Percentiles rank a stretch among this genome's conserved stretches.
phyloP scores from a whole-genome alignment of 2,888 invertebrate species.

The Gymnocheta viridis region DNA sequence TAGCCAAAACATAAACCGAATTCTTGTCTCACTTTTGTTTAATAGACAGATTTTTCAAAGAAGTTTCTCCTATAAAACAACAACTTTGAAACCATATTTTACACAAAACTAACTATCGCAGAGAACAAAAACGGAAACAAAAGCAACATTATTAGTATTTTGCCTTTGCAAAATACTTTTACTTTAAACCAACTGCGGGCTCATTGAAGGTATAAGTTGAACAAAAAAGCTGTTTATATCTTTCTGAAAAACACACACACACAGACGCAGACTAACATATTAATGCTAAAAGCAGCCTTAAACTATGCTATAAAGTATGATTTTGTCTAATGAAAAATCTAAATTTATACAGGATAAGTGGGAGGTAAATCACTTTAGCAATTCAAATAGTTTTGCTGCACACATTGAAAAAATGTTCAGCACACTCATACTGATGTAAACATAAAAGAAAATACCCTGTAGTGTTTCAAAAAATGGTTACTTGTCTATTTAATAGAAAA shows the following conservation, averaged over 20 bases:
- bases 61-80: background rate
- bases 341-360: conserved; percentile 51
- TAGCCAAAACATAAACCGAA: background rate
- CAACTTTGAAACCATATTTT: conserved; percentile 6
- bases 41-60: background rate
- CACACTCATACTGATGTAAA: background rate
- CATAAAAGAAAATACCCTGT: background rate
- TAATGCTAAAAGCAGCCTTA: conserved; percentile 32
- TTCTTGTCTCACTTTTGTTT: background rate
- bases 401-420: background rate
- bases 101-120: background rate
- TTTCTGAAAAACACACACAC: background rate
- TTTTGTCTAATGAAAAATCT: conserved; percentile 61
- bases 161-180: background rate
- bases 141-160: background rate
- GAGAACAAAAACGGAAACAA: background rate
- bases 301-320: conserved; percentile 49
- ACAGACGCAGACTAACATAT: too few relatives aligned
- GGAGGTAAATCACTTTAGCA: conserved; percentile 44
- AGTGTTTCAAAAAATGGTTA: conserved; percentile 4
- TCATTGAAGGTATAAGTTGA: background rate
- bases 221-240: background rate
- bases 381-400: conserved; percentile 1
- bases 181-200: background rate
- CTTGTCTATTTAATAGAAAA: too few relatives aligned